Conservation (phyloP, 2,888 invertebrate species). For the Thyatira batis region DNA sequence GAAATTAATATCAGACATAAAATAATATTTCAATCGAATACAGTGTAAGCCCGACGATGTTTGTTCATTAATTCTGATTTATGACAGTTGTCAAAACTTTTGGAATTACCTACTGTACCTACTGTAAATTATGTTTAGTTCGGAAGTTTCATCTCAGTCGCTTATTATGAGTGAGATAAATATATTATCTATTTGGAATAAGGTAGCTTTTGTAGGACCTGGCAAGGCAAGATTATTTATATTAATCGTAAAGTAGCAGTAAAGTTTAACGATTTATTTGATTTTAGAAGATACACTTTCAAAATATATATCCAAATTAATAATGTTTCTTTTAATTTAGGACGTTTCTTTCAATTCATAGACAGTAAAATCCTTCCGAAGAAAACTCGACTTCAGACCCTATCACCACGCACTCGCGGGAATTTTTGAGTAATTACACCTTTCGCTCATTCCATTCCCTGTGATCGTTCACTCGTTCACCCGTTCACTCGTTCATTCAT, state of each 20-base stretch:
- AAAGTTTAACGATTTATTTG: too few species aligned
- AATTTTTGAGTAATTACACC: constrained; percentile 63
- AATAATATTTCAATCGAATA: constrained; percentile 38
- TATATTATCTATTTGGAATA: constrained; percentile 1
- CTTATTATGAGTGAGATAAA: constrained; percentile 3
- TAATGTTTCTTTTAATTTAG: too few species aligned
- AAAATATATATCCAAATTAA: too few species aligned
- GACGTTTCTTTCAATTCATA: too few species aligned
- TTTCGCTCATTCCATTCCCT: constrained; percentile 40
- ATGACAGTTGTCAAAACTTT: constrained; percentile 49
- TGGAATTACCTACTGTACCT: too few species aligned
- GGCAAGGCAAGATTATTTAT: too few species aligned
- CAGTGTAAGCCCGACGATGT: constrained; percentile 27
- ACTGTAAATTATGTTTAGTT: constrained; percentile 43
- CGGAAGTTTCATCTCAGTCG: constrained; percentile 16
- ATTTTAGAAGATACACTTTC: too few species aligned
- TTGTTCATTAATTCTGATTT: constrained; percentile 42
- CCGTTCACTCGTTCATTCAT: constrained; percentile 49
- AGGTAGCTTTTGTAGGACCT: too few species aligned
- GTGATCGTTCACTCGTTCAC: constrained; percentile 60
- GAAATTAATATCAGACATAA: background rate
- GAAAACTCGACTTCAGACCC: background rate
- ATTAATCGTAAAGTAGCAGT: too few species aligned
- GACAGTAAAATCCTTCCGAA: too few species aligned
- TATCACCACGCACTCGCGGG: constrained; percentile 28